Evolutionary conservation across 2,888 invertebrate genomes (phyloP).

Genomic region (Sialis lutaria): DNA sequence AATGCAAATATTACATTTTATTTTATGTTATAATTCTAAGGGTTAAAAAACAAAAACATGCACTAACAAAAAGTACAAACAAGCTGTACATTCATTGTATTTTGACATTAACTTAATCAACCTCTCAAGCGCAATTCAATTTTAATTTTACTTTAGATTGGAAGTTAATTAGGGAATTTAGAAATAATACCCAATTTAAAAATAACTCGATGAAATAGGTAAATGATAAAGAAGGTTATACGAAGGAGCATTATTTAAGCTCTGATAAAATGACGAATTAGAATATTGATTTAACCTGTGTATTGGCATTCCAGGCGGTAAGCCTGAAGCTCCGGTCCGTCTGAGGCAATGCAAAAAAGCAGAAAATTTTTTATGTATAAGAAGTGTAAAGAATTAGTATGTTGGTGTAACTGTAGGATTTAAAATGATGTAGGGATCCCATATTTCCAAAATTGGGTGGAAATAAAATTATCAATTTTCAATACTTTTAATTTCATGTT

Average conservation of each 20-base stretch:
- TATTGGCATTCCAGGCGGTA: slow-evolving; percentile 26
- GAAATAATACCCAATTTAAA: neutral
- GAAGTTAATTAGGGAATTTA: too few species aligned
- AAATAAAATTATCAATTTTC: neutral
- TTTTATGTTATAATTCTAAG: too few species aligned
- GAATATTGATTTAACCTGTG: slow-evolving; percentile 32
- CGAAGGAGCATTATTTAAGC: neutral
- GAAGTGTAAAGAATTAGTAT: neutral
- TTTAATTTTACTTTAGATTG: too few species aligned
- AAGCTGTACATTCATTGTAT: too few species aligned
- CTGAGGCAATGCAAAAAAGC: slow-evolving; percentile 14
- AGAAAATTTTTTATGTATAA: neutral
- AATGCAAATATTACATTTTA: too few species aligned
- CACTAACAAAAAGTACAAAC: slow-evolving; percentile 3
- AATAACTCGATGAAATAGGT: slow-evolving; percentile 10
- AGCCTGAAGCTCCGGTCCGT: slow-evolving; percentile 32
- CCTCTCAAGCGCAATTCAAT: too few species aligned
- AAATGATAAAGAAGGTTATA: slow-evolving; percentile 8
- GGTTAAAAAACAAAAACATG: slow-evolving; percentile 5
- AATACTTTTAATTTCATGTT: neutral
- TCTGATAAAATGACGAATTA: slow-evolving; percentile 6
- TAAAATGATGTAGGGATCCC: neutral
- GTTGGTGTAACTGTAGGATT: neutral
- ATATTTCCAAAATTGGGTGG: neutral
- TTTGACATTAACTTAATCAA: too few species aligned